Evolutionary conservation across 2,888 invertebrate genomes (phyloP), one percentile per base, ranked within the genome.

Genomic region (Polydrusus tereticollis): DNA sequence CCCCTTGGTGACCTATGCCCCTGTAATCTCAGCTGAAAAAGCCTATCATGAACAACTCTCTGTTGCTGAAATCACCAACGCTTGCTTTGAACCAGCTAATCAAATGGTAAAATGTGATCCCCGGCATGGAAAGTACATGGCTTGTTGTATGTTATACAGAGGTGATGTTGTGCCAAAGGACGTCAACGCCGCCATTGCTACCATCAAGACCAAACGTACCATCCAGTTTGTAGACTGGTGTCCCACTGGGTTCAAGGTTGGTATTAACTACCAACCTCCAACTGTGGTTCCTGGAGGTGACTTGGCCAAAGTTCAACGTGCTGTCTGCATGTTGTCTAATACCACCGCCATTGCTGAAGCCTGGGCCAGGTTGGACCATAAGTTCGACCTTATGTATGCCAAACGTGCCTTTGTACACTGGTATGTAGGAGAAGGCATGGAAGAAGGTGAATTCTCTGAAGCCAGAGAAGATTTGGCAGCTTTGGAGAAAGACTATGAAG

Each of bases 321-420:
- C 97, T 77, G 97, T 98, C 21, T 98, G 98, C 91, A 98, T 98
- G 97, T 97, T 98, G 89, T 96, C 96, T 84, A 98, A 98, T 89
- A 98, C 97, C 77, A 98, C 97, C 7, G 84, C 98, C 80, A 97
- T 98, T 85, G 97, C 96, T 18, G 97, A 98, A 86, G 97, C 98
- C 45, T 98, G 97, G 97, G 96, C 96, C 20, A 92, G 97, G 83
- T 90, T 98, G 75, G 97, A 98, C 87, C 96, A 95, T 86, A 98
- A 98, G 85, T 97, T 98, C 85, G 97, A 98, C 86, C 87, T 98
- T 80, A 97, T 98, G 97, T 98, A 96, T 86, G 95, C 96, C 58
- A 98, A 98, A 86, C 91, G 97, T 75, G 98, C 98, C 8, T 98
- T 98, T 85, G 96, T 98, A 18, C 97, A 98, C 86, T 98, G 98